Percentiles rank a stretch among this genome's conserved stretches.
Conservation (phyloP, 1,140 invertebrate genomes). For the Caenorhabditis brenneri region DNA sequence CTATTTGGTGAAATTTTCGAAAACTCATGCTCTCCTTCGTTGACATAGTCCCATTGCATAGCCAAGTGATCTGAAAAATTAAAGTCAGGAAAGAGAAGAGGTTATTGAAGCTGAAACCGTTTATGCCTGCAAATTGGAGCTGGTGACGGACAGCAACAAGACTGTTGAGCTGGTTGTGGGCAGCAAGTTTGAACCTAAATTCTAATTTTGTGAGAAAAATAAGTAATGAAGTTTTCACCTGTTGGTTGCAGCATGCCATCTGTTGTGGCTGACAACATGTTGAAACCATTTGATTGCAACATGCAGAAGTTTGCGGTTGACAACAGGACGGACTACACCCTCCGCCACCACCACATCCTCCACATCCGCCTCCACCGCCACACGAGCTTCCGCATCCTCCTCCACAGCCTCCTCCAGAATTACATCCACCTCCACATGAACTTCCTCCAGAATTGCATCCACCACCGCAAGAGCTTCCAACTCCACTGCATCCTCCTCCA, state of each 20-base stretch:
- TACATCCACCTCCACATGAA: background rate
- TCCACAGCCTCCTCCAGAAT: background rate
- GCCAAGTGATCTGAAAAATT: constrained; percentile 18
- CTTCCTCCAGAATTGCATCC: constrained; percentile 21
- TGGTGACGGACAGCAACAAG: background rate
- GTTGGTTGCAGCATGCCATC: background rate
- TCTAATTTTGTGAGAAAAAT: background rate
- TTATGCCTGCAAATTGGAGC: constrained; percentile 21
- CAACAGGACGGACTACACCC: background rate
- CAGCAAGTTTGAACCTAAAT: constrained; percentile 6
- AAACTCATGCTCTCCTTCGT: constrained; percentile 27
- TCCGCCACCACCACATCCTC: too few species aligned
- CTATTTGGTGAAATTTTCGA: constrained; percentile 28
- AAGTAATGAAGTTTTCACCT: background rate
- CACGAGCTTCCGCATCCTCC: background rate
- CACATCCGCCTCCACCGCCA: too few species aligned
- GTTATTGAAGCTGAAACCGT: too few species aligned
- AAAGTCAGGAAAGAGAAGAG: background rate
- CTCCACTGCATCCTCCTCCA: background rate
- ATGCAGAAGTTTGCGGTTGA: background rate
- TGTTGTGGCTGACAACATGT: constrained; percentile 15
- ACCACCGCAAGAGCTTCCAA: background rate
- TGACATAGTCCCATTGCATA: constrained; percentile 20
- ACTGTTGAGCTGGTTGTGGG: background rate
- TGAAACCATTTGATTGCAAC: background rate